Percentiles rank a stretch among this genome's conserved stretches.
Evolutionary conservation across 2,797 vertebrate genomes (phyloP).

Genomic region (Phoeniculus purpureus): DNA sequence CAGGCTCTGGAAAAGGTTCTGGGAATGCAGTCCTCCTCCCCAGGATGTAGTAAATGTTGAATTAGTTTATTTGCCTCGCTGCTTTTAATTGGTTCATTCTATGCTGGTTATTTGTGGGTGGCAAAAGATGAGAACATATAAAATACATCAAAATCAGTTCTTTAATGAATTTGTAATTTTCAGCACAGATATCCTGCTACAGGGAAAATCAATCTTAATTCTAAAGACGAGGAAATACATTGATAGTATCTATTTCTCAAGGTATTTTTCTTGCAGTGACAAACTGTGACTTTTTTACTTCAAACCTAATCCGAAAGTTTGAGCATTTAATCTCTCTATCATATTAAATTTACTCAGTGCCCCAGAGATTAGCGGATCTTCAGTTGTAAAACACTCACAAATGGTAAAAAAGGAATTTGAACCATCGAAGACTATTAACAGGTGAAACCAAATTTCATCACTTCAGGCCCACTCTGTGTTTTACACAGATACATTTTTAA

Average conservation of each 20-base stretch:
- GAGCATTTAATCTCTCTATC: slow-evolving; percentile 13
- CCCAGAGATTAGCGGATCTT: neutral
- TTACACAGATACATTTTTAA: neutral
- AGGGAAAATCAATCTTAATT: slow-evolving; percentile 70
- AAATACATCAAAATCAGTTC: slow-evolving; percentile 71
- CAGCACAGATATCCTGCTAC: slow-evolving; percentile 37
- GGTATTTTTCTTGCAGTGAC: slow-evolving; percentile 44
- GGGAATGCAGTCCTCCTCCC: neutral
- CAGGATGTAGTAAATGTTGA: neutral
- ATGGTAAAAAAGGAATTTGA: neutral
- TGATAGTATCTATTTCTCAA: slow-evolving; percentile 21
- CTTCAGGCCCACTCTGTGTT: neutral
- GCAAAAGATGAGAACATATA: neutral
- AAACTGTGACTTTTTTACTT: neutral
- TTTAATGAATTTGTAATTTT: slow-evolving; percentile 78
- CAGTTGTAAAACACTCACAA: neutral
- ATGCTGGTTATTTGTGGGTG: slow-evolving; percentile 47
- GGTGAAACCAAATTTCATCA: neutral
- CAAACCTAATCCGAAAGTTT: neutral
- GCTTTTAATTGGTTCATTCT: slow-evolving; percentile 2
- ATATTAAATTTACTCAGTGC: slow-evolving; percentile 7
- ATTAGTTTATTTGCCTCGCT: slow-evolving; percentile 41
- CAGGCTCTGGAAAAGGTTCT: neutral
- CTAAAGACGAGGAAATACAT: slow-evolving; percentile 46
- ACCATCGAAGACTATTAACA: neutral